Evolutionary conservation across 2,797 vertebrate genomes (phyloP), one percentile per base, ranked within the genome.

Genomic region (Phataginus tetradactyla): DNA sequence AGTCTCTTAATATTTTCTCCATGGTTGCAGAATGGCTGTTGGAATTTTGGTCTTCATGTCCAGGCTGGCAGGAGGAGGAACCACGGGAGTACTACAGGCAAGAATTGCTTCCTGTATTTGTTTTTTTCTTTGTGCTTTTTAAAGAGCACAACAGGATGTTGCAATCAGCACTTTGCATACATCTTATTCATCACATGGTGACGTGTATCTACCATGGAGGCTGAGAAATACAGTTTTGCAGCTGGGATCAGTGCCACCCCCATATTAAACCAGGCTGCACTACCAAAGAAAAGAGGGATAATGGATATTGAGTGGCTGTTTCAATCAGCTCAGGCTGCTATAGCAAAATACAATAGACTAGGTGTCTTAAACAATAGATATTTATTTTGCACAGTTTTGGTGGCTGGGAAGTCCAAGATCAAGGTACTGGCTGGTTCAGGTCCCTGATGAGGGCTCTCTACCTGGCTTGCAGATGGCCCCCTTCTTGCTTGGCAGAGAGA

Each of bases 1-100:
- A 91, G n/a, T 87, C 5, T 95, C 69, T 69, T 94, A 39, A 79
- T 64, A 90, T 63, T 90, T 96, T 91, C 71, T 49, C 94, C 29
- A 55, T 42, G 20, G 23, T 71, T 8, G 11, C 49, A 80, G 61
- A 75, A 88, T 49, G 49, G 68, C 66, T 88, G 23, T 27, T 80
- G 61, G 23, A 95, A 93, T 95, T 91, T 86, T 83, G 85, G 71
- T 71, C 81, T 91, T 92, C 34, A 27, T 4, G 14, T 87, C 55
- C 32, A 92, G 34, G 23, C 45, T 88, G 84, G 78, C 45, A 88
- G 55, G 59, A 77, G 61, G 45, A 94, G 63, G 37, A 95, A 79
- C 23, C 25, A 68, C 34, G 85, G 37, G 63, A 75, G 37, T 79
- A 92, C 61, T 55, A 72, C 91, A 91, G 61, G 53, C 37, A 92